Evolutionary conservation across 2,113 vertebrate species (phyloP).

Genomic region (Corvus hawaiiensis): DNA sequence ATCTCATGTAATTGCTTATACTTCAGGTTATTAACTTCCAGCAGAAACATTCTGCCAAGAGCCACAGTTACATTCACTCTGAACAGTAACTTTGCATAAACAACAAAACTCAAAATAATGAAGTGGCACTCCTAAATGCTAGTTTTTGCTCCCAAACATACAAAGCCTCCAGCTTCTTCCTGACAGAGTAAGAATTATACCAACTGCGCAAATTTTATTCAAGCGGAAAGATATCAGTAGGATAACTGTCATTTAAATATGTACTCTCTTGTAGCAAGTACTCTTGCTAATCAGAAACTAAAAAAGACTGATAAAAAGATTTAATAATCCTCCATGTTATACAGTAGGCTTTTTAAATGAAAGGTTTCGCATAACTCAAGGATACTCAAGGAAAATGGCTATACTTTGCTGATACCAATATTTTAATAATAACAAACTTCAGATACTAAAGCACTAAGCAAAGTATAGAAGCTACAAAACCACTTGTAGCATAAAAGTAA

Average conservation of each 20-base stretch:
- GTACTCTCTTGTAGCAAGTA: neutral
- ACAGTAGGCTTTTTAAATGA: neutral
- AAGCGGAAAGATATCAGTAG: neutral
- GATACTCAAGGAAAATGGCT: neutral
- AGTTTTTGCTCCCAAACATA: neutral
- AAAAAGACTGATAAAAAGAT: neutral
- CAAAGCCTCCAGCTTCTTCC: neutral
- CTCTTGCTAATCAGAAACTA: neutral
- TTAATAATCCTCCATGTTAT: neutral
- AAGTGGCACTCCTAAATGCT: neutral
- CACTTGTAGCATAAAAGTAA: neutral
- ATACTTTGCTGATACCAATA: neutral
- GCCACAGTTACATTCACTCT: neutral
- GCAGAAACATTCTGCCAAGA: neutral
- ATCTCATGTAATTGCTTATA: neutral
- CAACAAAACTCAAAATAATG: neutral
- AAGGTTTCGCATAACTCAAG: neutral
- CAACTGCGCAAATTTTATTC: neutral
- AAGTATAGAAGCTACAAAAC: neutral
- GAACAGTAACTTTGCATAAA: neutral
- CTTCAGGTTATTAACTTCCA: neutral
- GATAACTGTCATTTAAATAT: neutral
- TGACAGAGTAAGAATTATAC: rapidly evolving
- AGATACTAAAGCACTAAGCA: neutral
- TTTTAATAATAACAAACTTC: neutral